Base-by-base conservation (phyloP, 2,113 vertebrate species). In the Prionailurus bengalensis region DNA sequence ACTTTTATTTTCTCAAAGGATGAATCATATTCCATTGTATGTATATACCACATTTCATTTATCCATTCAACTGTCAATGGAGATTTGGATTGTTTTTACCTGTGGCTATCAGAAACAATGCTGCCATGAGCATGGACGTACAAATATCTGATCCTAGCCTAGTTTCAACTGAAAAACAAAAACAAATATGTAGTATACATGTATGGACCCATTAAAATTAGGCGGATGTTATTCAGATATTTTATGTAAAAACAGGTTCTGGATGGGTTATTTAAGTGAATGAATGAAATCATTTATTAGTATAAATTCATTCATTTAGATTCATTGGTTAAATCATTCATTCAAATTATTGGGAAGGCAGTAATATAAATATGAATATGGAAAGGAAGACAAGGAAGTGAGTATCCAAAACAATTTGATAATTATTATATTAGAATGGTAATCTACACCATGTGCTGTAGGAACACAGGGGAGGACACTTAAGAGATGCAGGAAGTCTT, bases 171-270 rank as follows among this genome's bases (percentile, higher is more conserved):
- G 21, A 27, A 70, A 74, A 39, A 36, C 29, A 36, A 85, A 76
- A 55, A 15, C 14, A 89, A 68, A 21, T 36, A 33, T n/a, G 36
- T 17, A 48, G 58, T 92, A 33, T n/a, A 48, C 4, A 51, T 58
- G 19, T 83, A 74, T 71, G 91, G 29, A 71, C n/a, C 4, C 11
- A 58, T 42, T 96, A 74, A 48, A 78, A 85, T 68, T 36, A 61
- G 17, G 4, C 5, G 68, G 31, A 55, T 66, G 25, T 2, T 78
- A 76, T 65, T 74, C 21, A 74, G n/a, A 14, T 82, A 42, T 53
- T 84, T 73, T 33, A 58, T 86, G 68, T 95, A 68, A 87, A 83
- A 94, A 58, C 73, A n/a, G 12, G 33, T 70, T 73, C 45, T 90
- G 36, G 7, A 9, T 83, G 14, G 1, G n/a, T 81, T 95, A 66